These are phyloP conservation scores for Phasianus colchicus DNA, from an alignment of 2,113 vertebrate genomes.

Conservation along the genomic window DNA sequence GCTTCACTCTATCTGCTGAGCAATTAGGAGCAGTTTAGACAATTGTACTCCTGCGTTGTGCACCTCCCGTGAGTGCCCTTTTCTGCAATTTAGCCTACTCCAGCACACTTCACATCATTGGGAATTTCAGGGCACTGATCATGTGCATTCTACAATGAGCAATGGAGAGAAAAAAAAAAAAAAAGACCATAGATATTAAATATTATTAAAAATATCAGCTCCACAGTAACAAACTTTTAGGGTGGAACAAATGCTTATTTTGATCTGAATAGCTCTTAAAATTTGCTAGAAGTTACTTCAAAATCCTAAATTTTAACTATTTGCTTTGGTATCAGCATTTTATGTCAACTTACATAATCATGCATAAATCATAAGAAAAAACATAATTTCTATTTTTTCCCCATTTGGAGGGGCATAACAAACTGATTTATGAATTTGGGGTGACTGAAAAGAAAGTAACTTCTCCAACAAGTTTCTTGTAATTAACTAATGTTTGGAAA, in stretches of 20 bases:
- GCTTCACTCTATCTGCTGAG: slow-evolving; percentile 60
- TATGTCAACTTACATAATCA: not conserved
- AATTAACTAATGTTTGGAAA: not conserved
- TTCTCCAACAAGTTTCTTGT: not conserved
- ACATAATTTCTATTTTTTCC: not conserved
- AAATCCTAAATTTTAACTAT: slow-evolving; percentile 29
- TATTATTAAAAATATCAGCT: not conserved
- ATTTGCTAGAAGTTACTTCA: not conserved
- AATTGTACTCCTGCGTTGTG: not conserved
- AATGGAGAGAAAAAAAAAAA: not conserved
- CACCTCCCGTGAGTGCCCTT: not conserved
- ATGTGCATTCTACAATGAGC: not conserved
- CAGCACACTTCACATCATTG: not conserved
- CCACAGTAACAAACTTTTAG: not conserved
- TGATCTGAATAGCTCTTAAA: slow-evolving; percentile 24
- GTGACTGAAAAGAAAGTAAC: not conserved
- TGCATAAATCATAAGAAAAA: not conserved
- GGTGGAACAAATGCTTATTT: not conserved
- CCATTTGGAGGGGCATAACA: not conserved
- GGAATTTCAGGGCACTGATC: not conserved
- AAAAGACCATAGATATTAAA: not conserved
- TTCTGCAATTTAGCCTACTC: not conserved
- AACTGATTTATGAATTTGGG: not conserved
- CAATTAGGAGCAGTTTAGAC: slow-evolving; percentile 76
- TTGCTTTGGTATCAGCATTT: not conserved